Evolutionary conservation across 2,888 invertebrate species (phyloP).

Genomic region (Carabus problematicus): DNA sequence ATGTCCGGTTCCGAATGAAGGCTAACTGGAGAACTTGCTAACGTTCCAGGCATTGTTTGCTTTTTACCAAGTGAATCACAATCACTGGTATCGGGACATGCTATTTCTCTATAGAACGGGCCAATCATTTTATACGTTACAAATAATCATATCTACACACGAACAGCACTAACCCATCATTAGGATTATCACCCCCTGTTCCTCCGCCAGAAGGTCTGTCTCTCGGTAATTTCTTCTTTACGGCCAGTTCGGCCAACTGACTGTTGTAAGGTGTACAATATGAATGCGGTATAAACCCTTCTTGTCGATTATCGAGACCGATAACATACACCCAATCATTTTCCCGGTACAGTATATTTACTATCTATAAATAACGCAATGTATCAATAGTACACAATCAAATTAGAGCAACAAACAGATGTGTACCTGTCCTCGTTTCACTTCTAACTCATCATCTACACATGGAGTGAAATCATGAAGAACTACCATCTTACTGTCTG

Average conservation of each 20-base stretch:
- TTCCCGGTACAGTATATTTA: conserved; percentile 93
- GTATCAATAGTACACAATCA: background rate
- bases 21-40: conserved; percentile 60
- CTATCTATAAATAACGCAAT: conserved; percentile 65
- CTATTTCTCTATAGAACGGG: conserved; percentile 51
- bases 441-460: conserved; percentile 92
- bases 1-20: conserved; percentile 67
- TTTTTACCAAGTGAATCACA: conserved; percentile 69
- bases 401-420: conserved; percentile 4
- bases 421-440: conserved; percentile 79
- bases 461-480: conserved; percentile 94
- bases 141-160: background rate
- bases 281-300: conserved; percentile 94
- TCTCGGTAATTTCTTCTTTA: conserved; percentile 87
- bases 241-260: conserved; percentile 78
- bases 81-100: conserved; percentile 65
- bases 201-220: conserved; percentile 57
- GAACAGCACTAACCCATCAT: conserved; percentile 28
- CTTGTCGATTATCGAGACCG: conserved; percentile 85
- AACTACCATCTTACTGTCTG: conserved; percentile 94
- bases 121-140: conserved; percentile 7
- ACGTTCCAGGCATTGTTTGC: conserved; percentile 54
- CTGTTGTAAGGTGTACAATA: conserved; percentile 89
- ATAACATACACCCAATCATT: conserved; percentile 98
- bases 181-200: conserved; percentile 20